Base-by-base conservation (phyloP, 2,113 vertebrate genomes). In the Catagonus wagneri region DNA sequence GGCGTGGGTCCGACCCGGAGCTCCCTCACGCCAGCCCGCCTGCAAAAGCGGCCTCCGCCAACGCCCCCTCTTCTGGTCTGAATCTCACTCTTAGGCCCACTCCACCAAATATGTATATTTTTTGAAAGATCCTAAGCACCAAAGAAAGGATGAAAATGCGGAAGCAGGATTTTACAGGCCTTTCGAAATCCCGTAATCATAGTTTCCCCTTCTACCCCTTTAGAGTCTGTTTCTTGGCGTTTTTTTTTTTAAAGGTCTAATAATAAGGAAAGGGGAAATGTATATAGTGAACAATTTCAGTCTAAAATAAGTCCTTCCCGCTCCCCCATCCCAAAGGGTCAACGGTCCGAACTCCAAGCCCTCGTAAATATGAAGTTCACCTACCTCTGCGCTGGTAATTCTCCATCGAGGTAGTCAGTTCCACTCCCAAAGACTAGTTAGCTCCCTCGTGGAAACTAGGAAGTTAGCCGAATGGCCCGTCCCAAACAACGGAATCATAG, bases 391-490 rank as follows among this genome's bases (percentile, higher is more conserved):
- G 23, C 44, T 29, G 84, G 54, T 54, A 61, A 39, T 61, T 89
- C 75, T 79, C 83, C 93, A 87, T 91, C 83, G 23, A 65, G 63
- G 78, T 81, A 68, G 34, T 80, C 83, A 66, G 14, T 78, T 92
- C 68, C 90, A 63, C 76, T 29, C 83, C 61, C 80, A 83, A 52
- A 93, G 71, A 66, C 84, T 44, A 85, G 75, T 89, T 36, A 80
- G 74, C 83, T 81, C 39, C 60, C 88, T 96, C 94, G 63, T 89
- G 39, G 94, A 96, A 54, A 94, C 90, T 69, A 74, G 61, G 88
- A 95, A 93, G 85, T 85, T 95, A 84, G 95, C 93, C 86, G 90
- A 97, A 93, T 79, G 95, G 92, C 74, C 85, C 68, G 72, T 83
- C 72, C 91, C 93, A 78, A 79, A 52, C 68, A 87, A 91, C 78